Conservation (phyloP, 2,797 vertebrate species). For the Squalus acanthias region DNA sequence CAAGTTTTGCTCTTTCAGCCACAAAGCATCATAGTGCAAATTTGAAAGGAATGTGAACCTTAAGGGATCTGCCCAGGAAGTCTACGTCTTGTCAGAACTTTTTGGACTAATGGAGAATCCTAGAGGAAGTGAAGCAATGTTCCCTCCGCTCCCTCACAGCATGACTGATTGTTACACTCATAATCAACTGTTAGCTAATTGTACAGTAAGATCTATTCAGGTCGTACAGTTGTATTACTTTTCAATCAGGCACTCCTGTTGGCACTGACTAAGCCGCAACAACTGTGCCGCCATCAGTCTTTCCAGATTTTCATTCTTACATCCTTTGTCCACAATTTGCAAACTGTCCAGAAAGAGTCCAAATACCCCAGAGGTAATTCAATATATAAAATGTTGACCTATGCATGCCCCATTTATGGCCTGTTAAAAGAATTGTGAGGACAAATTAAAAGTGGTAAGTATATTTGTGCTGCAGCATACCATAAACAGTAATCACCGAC, state of each 20-base stretch:
- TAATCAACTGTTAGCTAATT: background rate
- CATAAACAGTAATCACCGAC: background rate
- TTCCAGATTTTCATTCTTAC: background rate
- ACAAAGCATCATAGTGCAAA: background rate
- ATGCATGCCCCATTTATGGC: background rate
- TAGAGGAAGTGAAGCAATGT: background rate
- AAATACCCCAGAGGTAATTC: background rate
- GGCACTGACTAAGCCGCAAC: background rate
- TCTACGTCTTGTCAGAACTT: background rate
- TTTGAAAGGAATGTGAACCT: background rate
- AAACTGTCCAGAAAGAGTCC: background rate
- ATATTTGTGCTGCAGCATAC: background rate
- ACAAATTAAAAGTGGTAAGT: background rate
- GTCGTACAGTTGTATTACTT: background rate
- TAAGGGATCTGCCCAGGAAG: background rate
- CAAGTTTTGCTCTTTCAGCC: background rate
- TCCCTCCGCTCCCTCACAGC: background rate
- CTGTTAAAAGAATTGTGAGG: background rate
- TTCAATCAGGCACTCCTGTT: background rate
- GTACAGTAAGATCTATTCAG: background rate
- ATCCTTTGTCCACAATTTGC: background rate
- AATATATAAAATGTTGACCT: background rate
- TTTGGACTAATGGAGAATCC: background rate
- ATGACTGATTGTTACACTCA: background rate
- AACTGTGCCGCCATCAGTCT: background rate